Evolutionary conservation across 2,888 invertebrate genomes (phyloP).

Genomic region (Drosophila paranaensis): DNA sequence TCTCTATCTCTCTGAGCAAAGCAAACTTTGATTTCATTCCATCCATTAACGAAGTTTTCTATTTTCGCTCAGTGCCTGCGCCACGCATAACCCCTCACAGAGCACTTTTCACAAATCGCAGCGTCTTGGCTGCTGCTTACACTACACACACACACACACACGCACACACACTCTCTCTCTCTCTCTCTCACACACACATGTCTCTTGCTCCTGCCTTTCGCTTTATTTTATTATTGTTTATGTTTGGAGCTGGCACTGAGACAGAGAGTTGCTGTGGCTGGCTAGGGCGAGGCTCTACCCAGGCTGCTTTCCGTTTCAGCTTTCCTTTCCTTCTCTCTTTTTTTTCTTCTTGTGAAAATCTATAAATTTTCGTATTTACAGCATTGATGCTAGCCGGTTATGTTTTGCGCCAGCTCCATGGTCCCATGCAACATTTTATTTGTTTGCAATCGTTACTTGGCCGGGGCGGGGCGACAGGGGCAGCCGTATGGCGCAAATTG

Average conservation of each 20-base stretch:
- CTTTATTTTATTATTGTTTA: constrained; percentile 67
- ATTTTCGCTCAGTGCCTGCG: constrained; percentile 4
- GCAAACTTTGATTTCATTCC: neutral
- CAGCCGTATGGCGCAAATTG: constrained; percentile 46
- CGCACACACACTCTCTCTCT: constrained; percentile 11
- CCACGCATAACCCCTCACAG: neutral
- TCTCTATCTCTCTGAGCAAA: no score
- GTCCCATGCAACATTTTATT: constrained; percentile 48
- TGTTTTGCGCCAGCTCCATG: constrained; percentile 19
- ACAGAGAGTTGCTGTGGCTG: neutral
- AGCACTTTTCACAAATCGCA: constrained; percentile 13
- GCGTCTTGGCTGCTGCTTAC: constrained; percentile 11
- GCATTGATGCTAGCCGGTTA: constrained; percentile 51
- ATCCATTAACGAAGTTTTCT: neutral
- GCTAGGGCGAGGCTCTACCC: neutral
- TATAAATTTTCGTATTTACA: constrained; percentile 75
- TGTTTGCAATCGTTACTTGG: constrained; percentile 61
- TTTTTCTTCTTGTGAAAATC: constrained; percentile 28
- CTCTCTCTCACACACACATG: constrained; percentile 18
- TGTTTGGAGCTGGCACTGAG: constrained; percentile 42
- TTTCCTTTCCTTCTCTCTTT: neutral
- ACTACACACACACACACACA: constrained; percentile 8
- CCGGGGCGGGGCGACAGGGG: neutral
- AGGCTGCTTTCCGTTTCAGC: constrained; percentile 3
- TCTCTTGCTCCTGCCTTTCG: constrained; percentile 8